phyloP scores from a whole-genome alignment of 2,888 invertebrate genomes.

The Sesamia inferens region DNA sequence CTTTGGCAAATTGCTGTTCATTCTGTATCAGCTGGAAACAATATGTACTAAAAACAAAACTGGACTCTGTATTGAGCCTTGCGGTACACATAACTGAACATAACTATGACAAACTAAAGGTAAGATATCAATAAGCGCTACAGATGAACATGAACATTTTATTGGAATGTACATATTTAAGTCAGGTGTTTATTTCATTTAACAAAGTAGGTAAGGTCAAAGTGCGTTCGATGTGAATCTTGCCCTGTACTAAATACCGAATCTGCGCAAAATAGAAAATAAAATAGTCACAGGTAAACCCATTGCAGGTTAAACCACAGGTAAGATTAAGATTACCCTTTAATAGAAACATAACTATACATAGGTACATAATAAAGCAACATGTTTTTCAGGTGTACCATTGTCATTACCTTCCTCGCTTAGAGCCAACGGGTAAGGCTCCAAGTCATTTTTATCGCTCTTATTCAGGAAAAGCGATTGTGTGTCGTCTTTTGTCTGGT shows the following conservation, averaged over 20 bases:
- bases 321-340: slow-evolving; percentile 4
- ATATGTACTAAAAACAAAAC: neutral
- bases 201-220: neutral
- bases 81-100: no score
- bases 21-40: no score
- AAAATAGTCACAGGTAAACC: neutral
- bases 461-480: slow-evolving; percentile 89
- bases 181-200: neutral
- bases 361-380: slow-evolving; percentile 42
- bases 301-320: neutral
- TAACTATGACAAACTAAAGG: no score
- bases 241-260: neutral
- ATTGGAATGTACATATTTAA: neutral
- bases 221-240: neutral
- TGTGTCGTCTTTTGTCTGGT: slow-evolving; percentile 88
- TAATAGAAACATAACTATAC: slow-evolving; percentile 13
- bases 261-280: slow-evolving; percentile 6
- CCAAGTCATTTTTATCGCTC: slow-evolving; percentile 89
- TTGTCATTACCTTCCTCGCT: slow-evolving; percentile 86
- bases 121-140: neutral
- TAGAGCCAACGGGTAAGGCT: slow-evolving; percentile 88
- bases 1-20: no score
- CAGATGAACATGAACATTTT: no score
- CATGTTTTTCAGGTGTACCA: slow-evolving; percentile 55
- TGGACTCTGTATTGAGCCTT: no score